Base-by-base conservation (phyloP, 1,140 invertebrate genomes). In the Lepidostoma basale region DNA sequence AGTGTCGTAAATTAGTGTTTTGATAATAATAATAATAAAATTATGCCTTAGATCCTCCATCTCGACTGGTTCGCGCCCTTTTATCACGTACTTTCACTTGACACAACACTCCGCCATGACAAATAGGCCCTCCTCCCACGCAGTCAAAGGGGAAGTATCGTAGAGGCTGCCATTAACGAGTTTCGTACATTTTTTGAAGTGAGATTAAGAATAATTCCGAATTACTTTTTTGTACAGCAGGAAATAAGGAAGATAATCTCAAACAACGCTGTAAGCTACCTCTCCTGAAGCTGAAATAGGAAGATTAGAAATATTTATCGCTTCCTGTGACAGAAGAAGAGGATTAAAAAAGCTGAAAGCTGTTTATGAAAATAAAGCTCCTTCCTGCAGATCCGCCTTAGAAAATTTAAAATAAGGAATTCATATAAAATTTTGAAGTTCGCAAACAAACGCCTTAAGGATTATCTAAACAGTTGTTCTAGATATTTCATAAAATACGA, bases 181-280 rank as follows among this genome's bases (percentile, higher is more conserved):
- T 39, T 40, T 39, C 30, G 25, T 33, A 42, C 20, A 59, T 69
- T 68, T 60, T 67, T 67, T 62, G 42, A 28, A 59, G 47, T 30
- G 39, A 62, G 47, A 69, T 69, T 69, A 56, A 69, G 62, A 54
- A 47, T 69, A 69, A 69, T 65, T 47, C 62, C 63, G 62, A 69
- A 69, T 69, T 69, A 69, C 42, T 59, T 59, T 69, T 69, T 58
- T 62, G 62, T 39, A 60, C 56, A 65, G 62, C 39, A 65, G 54
- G 62, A 69, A 69, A 69, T 69, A 69, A 69, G 60, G 60, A 52
- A 52, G 62, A 69, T 69, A 69, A 69, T 69, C 68, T 62, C n/a
- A 5, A 30, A 36, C 49, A 40, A 62, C 45, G 66, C 58, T 40
- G 22, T 54, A 40, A 36, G 28, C 33, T 67, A 9, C 36, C 39